Percentiles rank a stretch among this genome's conserved stretches.
These are phyloP conservation scores for Thomomys bottae DNA, from an alignment of 2,113 vertebrate species.

Conservation along the genomic window DNA sequence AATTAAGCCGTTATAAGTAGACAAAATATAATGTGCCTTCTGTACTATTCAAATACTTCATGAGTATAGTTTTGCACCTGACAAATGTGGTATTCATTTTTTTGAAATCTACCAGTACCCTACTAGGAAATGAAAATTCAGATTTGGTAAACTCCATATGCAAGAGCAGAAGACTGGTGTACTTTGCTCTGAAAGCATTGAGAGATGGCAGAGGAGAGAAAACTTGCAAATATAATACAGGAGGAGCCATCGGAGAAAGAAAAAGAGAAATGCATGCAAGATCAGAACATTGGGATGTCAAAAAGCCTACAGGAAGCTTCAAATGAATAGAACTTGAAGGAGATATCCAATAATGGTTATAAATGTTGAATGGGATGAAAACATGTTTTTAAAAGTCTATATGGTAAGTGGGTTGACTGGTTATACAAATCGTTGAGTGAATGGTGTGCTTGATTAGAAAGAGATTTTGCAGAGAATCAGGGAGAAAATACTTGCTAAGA, in stretches of 20 bases:
- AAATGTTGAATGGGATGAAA: not conserved
- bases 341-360: not conserved
- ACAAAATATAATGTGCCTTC: not conserved
- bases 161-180: not conserved
- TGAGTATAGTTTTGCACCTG: not conserved
- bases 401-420: not conserved
- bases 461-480: not conserved
- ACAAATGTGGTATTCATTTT: accelerated
- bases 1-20: not conserved
- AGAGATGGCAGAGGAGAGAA: not conserved
- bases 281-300: not conserved
- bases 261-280: not conserved
- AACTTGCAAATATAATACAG: not conserved
- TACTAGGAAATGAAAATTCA: not conserved
- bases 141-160: not conserved
- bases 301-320: not conserved
- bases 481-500: not conserved
- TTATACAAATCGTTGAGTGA: not conserved
- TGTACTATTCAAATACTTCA: not conserved
- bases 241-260: not conserved
- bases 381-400: not conserved
- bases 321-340: not conserved
- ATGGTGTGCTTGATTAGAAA: not conserved
- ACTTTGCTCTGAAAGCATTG: not conserved
- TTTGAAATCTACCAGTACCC: not conserved